Conservation (phyloP, 2,113 vertebrate genomes). For the Poeciliopsis turrubarensis region DNA sequence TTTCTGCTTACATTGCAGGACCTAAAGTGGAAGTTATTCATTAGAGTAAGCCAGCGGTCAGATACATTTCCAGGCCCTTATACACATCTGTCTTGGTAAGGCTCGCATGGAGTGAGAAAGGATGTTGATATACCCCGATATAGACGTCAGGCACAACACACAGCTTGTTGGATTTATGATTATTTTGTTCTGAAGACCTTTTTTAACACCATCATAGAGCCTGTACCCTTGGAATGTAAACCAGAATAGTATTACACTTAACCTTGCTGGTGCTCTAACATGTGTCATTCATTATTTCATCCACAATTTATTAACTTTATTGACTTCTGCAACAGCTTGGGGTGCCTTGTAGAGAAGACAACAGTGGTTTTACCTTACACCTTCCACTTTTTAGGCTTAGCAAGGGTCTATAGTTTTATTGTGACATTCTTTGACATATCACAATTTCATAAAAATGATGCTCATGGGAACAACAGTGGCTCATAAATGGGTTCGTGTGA, state of each 20-base stretch:
- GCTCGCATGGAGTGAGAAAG: constrained; percentile 94
- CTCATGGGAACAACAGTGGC: neutral
- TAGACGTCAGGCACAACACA: constrained; percentile 99
- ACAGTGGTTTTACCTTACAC: constrained; percentile 10
- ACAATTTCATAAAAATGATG: constrained; percentile 19
- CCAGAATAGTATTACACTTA: constrained; percentile 77
- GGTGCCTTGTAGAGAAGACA: constrained; percentile 6
- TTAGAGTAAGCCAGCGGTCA: constrained; percentile 98
- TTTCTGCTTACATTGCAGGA: constrained; percentile 99
- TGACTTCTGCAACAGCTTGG: constrained; percentile 47
- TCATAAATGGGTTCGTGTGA: constrained; percentile 30
- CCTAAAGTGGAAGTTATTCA: constrained; percentile 99
- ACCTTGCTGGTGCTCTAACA: constrained; percentile 66
- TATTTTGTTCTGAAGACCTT: constrained; percentile 99
- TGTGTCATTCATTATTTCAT: constrained; percentile 62
- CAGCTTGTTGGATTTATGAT: constrained; percentile 98
- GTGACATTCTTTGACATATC: constrained; percentile 17
- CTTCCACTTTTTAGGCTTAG: constrained; percentile 29
- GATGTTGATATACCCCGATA: constrained; percentile 99
- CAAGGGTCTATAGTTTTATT: constrained; percentile 4
- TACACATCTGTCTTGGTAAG: constrained; percentile 99
- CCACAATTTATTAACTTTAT: constrained; percentile 58
- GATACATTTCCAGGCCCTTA: constrained; percentile 99
- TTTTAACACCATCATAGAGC: constrained; percentile 80
- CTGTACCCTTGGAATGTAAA: constrained; percentile 95